phyloP scores from a whole-genome alignment of 2,113 vertebrate species.

The Nesoenas mayeri region DNA sequence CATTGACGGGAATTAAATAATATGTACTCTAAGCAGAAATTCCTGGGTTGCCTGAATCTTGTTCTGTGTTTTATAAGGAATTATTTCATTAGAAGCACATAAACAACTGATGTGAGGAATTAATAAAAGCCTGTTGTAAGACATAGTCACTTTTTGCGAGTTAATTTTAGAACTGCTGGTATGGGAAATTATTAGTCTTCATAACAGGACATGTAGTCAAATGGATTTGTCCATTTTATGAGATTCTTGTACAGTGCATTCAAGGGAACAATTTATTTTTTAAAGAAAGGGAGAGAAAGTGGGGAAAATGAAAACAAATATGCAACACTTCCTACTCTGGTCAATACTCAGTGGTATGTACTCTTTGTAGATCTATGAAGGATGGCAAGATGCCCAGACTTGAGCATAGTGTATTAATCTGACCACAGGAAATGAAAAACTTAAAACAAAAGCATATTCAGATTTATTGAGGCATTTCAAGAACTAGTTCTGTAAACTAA shows the following conservation, averaged over 20 bases:
- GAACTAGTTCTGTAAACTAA: neutral
- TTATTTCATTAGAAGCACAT: neutral
- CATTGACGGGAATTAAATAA: neutral
- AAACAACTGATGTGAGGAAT: neutral
- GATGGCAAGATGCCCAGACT: neutral
- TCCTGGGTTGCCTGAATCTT: neutral
- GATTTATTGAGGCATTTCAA: slow-evolving; percentile 18
- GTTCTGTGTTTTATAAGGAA: neutral
- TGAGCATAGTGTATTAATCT: neutral
- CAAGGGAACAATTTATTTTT: neutral
- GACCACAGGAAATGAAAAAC: neutral
- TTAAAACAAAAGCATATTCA: neutral
- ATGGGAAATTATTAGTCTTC: neutral
- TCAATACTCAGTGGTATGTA: neutral
- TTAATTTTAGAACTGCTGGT: neutral
- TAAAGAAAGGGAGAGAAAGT: neutral
- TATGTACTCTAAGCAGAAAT: neutral
- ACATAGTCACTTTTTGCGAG: neutral
- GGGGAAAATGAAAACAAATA: neutral
- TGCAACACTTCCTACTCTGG: neutral
- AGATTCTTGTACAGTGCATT: neutral
- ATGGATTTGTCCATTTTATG: neutral
- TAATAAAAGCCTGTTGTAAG: neutral
- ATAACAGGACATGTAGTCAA: neutral
- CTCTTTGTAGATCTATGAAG: neutral